Percentiles rank a stretch among this genome's conserved stretches.
These are phyloP conservation scores for Neuroterus valhalla DNA, from an alignment of 1,140 invertebrate species.

Conservation along the genomic window DNA sequence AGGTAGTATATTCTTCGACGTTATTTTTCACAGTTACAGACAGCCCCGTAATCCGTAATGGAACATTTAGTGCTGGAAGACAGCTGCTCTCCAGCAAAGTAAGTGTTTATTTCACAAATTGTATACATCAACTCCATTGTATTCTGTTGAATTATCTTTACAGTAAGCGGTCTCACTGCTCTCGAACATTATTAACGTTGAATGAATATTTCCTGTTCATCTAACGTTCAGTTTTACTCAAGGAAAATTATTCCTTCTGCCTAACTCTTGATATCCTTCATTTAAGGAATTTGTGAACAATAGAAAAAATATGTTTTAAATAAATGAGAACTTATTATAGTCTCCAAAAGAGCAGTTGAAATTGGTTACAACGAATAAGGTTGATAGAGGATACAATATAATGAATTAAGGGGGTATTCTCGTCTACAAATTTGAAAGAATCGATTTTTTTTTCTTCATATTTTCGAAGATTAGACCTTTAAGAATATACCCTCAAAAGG, in stretches of 20 bases:
- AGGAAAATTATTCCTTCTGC: background rate
- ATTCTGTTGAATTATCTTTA: slow-evolving; percentile 22
- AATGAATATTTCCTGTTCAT: background rate
- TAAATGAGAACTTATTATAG: too few species aligned
- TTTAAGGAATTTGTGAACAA: too few species aligned
- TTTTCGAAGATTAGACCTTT: too few species aligned
- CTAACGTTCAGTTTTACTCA: background rate
- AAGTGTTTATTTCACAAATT: background rate
- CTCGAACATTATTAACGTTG: slow-evolving; percentile 3
- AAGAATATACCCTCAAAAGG: too few species aligned
- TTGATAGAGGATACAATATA: too few species aligned
- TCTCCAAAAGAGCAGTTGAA: too few species aligned
- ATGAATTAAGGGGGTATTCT: too few species aligned
- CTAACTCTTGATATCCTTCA: background rate
- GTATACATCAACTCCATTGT: slow-evolving; percentile 1
- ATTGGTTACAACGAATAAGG: too few species aligned
- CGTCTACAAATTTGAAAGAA: too few species aligned
- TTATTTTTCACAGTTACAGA: background rate
- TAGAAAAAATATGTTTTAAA: too few species aligned
- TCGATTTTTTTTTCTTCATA: too few species aligned
- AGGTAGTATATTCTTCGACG: background rate
- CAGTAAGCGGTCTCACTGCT: slow-evolving; percentile 7
- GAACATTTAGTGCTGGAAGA: slow-evolving; percentile 20
- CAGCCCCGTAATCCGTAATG: slow-evolving; percentile 6
- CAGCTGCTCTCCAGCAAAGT: slow-evolving; percentile 17